These are phyloP conservation scores for Pithys albifrons DNA, from an alignment of 2,113 vertebrate species.

Conservation along the genomic window DNA sequence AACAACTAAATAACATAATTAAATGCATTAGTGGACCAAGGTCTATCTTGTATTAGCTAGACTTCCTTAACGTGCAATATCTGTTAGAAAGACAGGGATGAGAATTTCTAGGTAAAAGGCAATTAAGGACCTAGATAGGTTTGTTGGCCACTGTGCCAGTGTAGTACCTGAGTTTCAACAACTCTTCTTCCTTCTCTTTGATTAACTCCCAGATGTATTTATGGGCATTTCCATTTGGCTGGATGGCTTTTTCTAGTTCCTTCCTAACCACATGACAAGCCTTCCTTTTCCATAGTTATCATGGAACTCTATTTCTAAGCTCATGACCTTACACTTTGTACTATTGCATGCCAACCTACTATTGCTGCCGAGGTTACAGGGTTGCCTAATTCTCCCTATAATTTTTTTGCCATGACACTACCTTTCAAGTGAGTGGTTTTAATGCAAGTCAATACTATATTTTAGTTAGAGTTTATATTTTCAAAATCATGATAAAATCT, in stretches of 20 bases:
- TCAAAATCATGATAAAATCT: neutral
- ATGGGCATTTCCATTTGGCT: neutral
- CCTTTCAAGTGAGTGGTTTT: neutral
- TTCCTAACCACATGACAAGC: neutral
- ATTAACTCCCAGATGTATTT: neutral
- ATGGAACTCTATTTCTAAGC: neutral
- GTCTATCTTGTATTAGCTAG: neutral
- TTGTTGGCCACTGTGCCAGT: neutral
- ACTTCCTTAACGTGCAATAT: accelerated
- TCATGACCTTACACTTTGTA: neutral
- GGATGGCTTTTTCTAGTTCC: neutral
- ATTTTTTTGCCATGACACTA: neutral
- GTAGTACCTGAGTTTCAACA: neutral
- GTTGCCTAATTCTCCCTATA: neutral
- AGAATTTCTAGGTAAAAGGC: neutral
- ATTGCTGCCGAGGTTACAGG: neutral
- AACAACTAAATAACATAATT: neutral
- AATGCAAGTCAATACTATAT: neutral
- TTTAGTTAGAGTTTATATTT: neutral
- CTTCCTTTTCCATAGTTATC: neutral
- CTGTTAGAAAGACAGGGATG: neutral
- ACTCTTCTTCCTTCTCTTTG: neutral
- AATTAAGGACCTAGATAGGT: neutral
- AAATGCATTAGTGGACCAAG: neutral
- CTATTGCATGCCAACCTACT: neutral